A percentile compares a stretch with the other conserved stretches of the same genome.
Evolutionary conservation across 2,113 vertebrate genomes (phyloP).

Genomic region (Coreoperca whiteheadi): DNA sequence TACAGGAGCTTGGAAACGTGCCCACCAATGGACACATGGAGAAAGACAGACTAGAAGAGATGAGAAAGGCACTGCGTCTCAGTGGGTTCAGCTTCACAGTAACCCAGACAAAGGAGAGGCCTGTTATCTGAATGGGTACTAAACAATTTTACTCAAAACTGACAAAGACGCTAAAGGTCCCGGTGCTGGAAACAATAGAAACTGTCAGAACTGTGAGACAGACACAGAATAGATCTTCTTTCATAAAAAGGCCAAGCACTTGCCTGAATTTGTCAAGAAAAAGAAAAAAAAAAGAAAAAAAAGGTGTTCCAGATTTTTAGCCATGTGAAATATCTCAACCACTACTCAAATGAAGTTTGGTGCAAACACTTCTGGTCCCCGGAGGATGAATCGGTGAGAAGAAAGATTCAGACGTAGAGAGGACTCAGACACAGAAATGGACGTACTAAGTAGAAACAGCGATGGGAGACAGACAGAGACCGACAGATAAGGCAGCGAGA

Average conservation of each 20-base stretch:
- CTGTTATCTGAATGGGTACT: background rate
- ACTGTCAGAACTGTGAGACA: too few species aligned
- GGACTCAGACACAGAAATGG: background rate
- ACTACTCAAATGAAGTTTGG: too few species aligned
- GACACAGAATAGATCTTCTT: too few species aligned
- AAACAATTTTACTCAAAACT: too few species aligned
- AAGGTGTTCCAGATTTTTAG: too few species aligned
- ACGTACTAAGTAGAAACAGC: background rate
- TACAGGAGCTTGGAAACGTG: background rate
- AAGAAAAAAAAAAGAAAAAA: too few species aligned
- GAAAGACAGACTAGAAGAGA: constrained; percentile 6
- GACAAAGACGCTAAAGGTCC: too few species aligned
- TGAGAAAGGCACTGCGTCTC: background rate
- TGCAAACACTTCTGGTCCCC: too few species aligned
- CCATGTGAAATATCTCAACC: too few species aligned
- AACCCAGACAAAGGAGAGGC: background rate
- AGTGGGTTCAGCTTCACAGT: background rate
- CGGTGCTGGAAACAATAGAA: too few species aligned
- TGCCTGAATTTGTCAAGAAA: too few species aligned
- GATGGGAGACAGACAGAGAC: constrained; percentile 28
- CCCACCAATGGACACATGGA: background rate
- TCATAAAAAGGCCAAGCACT: too few species aligned
- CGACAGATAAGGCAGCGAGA: background rate
- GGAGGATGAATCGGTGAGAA: background rate
- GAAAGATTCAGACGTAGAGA: background rate